These are phyloP conservation scores for Linnaemya tessellans DNA, from an alignment of 2,888 invertebrate species.

Conservation along the genomic window DNA sequence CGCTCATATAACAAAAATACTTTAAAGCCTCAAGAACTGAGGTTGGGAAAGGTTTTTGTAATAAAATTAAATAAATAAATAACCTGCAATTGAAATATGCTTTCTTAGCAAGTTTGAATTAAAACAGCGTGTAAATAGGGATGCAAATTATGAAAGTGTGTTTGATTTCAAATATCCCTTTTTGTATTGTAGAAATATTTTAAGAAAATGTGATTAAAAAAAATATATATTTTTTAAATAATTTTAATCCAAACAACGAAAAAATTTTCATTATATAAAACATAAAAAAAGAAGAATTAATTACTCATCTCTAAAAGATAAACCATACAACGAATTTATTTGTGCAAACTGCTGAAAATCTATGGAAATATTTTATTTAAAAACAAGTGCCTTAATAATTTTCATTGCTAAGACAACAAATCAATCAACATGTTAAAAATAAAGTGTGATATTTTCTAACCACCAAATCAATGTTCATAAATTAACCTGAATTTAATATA, in stretches of 20 bases:
- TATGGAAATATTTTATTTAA: constrained; percentile 42
- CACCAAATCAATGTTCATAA: constrained; percentile 22
- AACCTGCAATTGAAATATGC: neutral
- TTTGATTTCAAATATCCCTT: neutral
- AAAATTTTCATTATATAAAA: constrained; percentile 43
- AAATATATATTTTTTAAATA: constrained; percentile 32
- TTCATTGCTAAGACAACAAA: constrained; percentile 27
- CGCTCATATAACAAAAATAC: constrained; percentile 32
- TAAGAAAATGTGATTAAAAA: constrained; percentile 55
- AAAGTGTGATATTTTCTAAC: constrained; percentile 44
- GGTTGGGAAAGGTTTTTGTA: neutral
- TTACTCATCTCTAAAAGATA: constrained; percentile 43
- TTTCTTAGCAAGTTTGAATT: neutral
- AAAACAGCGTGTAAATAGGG: neutral
- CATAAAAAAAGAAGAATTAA: constrained; percentile 49
- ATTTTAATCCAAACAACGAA: constrained; percentile 63
- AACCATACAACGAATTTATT: constrained; percentile 67
- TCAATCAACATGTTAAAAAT: constrained; percentile 33
- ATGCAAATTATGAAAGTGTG: constrained; percentile 53
- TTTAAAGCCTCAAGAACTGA: constrained; percentile 31
- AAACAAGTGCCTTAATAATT: constrained; percentile 60
- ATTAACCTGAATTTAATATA: constrained; percentile 22
- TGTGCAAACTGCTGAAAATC: constrained; percentile 49
- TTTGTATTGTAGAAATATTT: constrained; percentile 60
- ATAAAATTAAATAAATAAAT: neutral